Evolutionary conservation across 1,140 invertebrate species (phyloP).

Genomic region (Polypedilum pembai): DNA sequence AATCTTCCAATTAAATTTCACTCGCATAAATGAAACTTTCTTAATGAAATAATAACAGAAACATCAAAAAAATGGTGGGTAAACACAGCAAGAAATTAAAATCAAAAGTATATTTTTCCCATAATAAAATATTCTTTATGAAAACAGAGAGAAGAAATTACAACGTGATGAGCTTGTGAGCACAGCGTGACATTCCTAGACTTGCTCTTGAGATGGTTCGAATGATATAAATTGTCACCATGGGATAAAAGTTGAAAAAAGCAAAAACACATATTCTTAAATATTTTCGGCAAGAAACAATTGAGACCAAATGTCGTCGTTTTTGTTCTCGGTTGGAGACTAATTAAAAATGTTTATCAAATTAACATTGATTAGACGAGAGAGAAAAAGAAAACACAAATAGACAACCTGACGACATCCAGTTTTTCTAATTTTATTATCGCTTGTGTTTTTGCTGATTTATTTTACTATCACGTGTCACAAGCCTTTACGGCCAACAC

Average conservation of each 20-base stretch:
- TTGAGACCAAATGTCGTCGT: background rate
- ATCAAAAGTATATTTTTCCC: too few species aligned
- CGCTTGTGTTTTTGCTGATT: background rate
- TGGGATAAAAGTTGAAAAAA: background rate
- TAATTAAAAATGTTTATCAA: conserved; percentile 10
- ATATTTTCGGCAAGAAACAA: too few species aligned
- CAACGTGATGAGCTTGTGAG: too few species aligned
- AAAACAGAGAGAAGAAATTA: too few species aligned
- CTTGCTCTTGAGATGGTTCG: background rate
- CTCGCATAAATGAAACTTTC: too few species aligned
- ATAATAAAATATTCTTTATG: too few species aligned
- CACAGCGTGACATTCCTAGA: too few species aligned
- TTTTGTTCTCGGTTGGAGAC: background rate
- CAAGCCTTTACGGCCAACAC: background rate
- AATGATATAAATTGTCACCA: background rate
- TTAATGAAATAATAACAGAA: too few species aligned
- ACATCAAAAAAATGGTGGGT: too few species aligned
- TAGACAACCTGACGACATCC: background rate
- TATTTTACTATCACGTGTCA: background rate
- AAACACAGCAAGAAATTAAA: too few species aligned
- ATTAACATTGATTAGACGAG: background rate
- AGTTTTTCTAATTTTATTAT: background rate
- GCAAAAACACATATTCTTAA: too few species aligned
- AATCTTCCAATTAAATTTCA: too few species aligned
- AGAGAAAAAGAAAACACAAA: background rate